A percentile compares a stretch with the other conserved stretches of the same genome.
phyloP scores from a whole-genome alignment of 2,113 vertebrate species.

The Ailurus styani region DNA sequence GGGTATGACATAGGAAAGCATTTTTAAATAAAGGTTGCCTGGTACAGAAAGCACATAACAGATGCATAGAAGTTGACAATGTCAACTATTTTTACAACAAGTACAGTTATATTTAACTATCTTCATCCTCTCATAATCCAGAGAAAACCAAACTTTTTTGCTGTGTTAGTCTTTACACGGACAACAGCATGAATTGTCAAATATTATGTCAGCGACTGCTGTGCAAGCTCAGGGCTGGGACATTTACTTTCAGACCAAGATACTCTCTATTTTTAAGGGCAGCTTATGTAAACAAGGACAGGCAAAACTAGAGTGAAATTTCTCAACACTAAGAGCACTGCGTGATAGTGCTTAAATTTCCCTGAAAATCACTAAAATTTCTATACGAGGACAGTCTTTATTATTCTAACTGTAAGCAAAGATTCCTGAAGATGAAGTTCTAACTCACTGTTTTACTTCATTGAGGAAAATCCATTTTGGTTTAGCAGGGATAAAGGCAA shows the following conservation, averaged over 20 bases:
- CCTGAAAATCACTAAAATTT: slow-evolving; percentile 7
- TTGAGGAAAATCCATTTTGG: neutral
- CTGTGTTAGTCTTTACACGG: neutral
- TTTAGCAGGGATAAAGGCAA: neutral
- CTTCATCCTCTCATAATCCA: neutral
- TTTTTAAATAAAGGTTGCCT: neutral
- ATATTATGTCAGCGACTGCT: neutral
- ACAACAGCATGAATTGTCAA: neutral
- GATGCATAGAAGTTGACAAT: neutral
- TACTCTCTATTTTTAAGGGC: slow-evolving; percentile 10
- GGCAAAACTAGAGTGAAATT: slow-evolving; percentile 6
- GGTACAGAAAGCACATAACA: neutral
- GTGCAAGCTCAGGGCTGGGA: neutral
- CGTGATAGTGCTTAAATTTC: neutral
- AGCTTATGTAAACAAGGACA: slow-evolving; percentile 10
- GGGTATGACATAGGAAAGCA: neutral
- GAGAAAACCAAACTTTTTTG: slow-evolving; percentile 21
- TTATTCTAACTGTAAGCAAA: slow-evolving; percentile 20
- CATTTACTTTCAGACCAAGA: neutral
- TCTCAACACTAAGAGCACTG: neutral
- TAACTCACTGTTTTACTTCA: slow-evolving; percentile 28
- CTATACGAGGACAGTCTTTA: neutral
- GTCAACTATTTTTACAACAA: slow-evolving; percentile 23
- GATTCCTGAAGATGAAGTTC: neutral
- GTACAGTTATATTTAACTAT: neutral